These are phyloP conservation scores for Desoria tigrina DNA, from an alignment of 2,888 invertebrate species.

Conservation along the genomic window DNA sequence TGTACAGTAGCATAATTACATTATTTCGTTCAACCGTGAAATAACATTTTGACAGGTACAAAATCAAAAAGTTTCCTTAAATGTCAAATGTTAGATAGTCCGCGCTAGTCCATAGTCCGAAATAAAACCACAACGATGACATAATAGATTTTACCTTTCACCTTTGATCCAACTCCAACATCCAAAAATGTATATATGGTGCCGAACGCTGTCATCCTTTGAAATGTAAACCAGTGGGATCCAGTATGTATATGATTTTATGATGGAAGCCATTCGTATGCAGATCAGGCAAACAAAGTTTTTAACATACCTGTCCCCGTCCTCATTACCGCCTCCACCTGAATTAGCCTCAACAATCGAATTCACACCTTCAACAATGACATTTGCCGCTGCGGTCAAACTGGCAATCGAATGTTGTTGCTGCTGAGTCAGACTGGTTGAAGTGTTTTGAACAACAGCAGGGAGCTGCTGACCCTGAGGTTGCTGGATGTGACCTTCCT, in stretches of 20 bases:
- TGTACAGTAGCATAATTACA: too few species aligned
- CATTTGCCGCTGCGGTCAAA: slow-evolving; percentile 39
- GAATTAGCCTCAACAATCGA: slow-evolving; percentile 57
- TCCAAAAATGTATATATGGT: neutral
- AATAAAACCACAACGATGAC: too few species aligned
- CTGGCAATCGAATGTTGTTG: slow-evolving; percentile 20
- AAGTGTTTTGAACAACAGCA: slow-evolving; percentile 8
- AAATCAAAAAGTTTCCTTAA: too few species aligned
- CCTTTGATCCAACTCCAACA: neutral
- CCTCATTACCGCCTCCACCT: slow-evolving; percentile 57
- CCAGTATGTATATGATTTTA: too few species aligned
- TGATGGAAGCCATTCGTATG: neutral
- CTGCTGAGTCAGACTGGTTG: slow-evolving; percentile 10
- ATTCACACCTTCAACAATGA: slow-evolving; percentile 41
- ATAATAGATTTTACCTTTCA: too few species aligned
- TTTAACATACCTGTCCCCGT: slow-evolving; percentile 59
- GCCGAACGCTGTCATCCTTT: neutral
- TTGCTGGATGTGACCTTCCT: slow-evolving; percentile 19
- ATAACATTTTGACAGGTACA: too few species aligned
- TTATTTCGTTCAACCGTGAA: too few species aligned
- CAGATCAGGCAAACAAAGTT: neutral
- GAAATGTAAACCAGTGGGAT: neutral
- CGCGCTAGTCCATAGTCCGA: too few species aligned
- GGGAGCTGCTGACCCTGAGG: slow-evolving; percentile 21
- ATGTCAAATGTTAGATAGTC: too few species aligned